A percentile compares a stretch with the other conserved stretches of the same genome.
Evolutionary conservation across 2,113 vertebrate genomes (phyloP).

Genomic region (Cheilinus undulatus): DNA sequence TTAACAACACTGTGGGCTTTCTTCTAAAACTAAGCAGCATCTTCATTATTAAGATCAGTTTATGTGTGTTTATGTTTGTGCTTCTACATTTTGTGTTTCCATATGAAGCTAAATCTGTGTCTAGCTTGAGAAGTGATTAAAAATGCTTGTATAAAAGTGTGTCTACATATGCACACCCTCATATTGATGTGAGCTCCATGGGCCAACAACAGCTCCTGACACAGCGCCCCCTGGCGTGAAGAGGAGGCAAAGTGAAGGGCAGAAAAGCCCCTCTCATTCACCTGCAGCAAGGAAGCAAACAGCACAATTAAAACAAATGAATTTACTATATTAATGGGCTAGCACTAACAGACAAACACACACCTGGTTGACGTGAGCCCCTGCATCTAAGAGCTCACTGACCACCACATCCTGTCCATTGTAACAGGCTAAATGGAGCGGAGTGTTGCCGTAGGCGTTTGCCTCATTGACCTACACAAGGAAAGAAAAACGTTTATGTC

Average conservation of each 20-base stretch:
- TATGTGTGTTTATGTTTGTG: neutral
- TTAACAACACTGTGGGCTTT: constrained; percentile 31
- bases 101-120: too few relatives aligned
- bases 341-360: neutral
- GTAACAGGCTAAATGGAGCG: constrained; percentile 96
- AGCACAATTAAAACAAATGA: neutral
- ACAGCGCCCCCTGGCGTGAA: constrained; percentile 94
- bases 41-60: neutral
- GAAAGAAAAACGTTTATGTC: neutral
- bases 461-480: constrained; percentile 90
- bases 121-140: neutral
- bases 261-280: constrained; percentile 95
- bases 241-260: constrained; percentile 97
- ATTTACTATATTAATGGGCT: neutral
- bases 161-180: constrained; percentile 87
- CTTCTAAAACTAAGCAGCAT: constrained; percentile 3
- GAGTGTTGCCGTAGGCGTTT: constrained; percentile 94
- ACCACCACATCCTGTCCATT: constrained; percentile 98
- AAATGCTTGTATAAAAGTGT: neutral
- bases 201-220: constrained; percentile 93
- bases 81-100: neutral
- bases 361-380: constrained; percentile 93
- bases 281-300: constrained; percentile 52
- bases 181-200: constrained; percentile 94
- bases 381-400: constrained; percentile 93